Evolutionary conservation across 2,113 vertebrate species (phyloP).

Genomic region (Austrofundulus limnaeus): DNA sequence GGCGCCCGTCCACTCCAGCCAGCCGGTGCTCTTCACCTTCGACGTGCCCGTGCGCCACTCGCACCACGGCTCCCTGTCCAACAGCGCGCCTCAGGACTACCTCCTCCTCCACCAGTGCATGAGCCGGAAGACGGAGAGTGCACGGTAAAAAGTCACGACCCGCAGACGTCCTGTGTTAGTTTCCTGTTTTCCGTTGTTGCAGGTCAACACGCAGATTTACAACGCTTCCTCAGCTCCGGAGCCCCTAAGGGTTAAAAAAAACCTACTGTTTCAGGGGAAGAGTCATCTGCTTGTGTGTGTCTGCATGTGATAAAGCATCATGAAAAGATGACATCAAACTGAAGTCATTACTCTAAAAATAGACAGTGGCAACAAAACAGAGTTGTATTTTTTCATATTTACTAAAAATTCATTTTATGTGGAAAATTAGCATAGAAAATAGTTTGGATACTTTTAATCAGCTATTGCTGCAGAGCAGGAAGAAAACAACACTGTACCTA

Average conservation of each 20-base stretch:
- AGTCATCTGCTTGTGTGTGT: conserved; percentile 5
- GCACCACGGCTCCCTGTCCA: conserved; percentile 87
- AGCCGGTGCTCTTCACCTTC: conserved; percentile 94
- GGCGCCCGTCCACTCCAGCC: conserved; percentile 90
- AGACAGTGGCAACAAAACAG: not conserved
- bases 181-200: conserved; percentile 71
- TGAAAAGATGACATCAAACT: conserved; percentile 1
- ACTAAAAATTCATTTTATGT: not conserved
- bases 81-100: conserved; percentile 97
- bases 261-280: conserved; percentile 27
- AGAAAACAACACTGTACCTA: no score
- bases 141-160: conserved; percentile 84
- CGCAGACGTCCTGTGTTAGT: conserved; percentile 61
- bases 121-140: conserved; percentile 91
- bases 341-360: not conserved
- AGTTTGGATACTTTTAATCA: no score
- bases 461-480: no score
- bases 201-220: conserved; percentile 72
- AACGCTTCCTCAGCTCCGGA: conserved; percentile 53
- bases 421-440: no score
- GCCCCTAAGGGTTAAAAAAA: conserved; percentile 35
- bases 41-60: conserved; percentile 83
- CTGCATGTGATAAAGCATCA: not conserved
- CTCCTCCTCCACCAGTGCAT: conserved; percentile 97
- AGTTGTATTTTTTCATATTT: not conserved